phyloP scores from a whole-genome alignment of 2,113 vertebrate genomes.

The Pelusios castaneus region DNA sequence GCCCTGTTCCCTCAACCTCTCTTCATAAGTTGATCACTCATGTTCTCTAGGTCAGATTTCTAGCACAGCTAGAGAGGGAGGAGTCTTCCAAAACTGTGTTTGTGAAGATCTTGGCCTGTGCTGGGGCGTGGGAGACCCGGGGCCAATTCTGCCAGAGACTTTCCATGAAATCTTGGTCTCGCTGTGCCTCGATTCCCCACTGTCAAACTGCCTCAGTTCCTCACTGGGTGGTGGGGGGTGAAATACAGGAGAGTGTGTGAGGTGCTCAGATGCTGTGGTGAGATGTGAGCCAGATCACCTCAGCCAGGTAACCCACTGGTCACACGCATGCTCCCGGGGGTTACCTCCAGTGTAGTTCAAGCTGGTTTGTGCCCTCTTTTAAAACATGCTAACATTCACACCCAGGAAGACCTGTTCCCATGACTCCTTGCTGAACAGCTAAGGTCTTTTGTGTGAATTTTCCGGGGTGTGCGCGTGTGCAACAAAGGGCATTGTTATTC shows the following conservation, averaged over 20 bases:
- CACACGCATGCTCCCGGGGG: neutral
- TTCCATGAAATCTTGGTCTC: neutral
- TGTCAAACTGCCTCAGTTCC: neutral
- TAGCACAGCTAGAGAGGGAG: rapidly evolving
- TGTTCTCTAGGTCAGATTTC: neutral
- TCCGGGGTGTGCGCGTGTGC: neutral
- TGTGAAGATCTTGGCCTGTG: neutral
- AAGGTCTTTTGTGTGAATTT: neutral
- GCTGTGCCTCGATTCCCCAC: neutral
- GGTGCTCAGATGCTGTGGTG: neutral
- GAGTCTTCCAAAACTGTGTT: neutral
- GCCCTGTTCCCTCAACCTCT: too few species aligned
- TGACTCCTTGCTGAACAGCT: neutral
- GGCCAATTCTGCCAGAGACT: neutral
- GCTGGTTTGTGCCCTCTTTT: neutral
- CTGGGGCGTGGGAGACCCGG: neutral
- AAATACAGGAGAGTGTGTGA: neutral
- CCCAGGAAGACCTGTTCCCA: neutral
- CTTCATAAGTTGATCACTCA: neutral
- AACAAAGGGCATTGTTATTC: neutral
- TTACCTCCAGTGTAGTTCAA: neutral
- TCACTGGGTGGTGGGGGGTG: neutral
- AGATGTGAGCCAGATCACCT: neutral
- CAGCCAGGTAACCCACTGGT: neutral
- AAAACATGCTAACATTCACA: neutral